Base-by-base conservation (phyloP, 2,888 invertebrate species). In the Neelides folsomi region DNA sequence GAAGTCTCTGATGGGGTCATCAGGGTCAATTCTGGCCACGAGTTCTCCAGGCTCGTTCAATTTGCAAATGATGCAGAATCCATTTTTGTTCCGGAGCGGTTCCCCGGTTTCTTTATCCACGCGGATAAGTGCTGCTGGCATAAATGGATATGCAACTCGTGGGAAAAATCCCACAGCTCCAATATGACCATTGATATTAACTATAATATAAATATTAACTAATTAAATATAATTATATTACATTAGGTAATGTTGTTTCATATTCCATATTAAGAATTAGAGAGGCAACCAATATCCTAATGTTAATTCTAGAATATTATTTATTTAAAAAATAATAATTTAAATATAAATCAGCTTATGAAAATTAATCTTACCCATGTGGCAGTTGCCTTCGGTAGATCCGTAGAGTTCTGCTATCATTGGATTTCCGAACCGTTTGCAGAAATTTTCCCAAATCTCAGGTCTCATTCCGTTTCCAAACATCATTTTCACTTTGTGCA, bases 331-430 rank as follows among this genome's bases (percentile, higher is more conserved):
- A n/a, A n/a, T n/a, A n/a, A n/a, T n/a, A n/a, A n/a, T n/a, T n/a
- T n/a, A n/a, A n/a, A n/a, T n/a, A n/a, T n/a, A n/a, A n/a, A n/a
- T n/a, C n/a, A n/a, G n/a, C n/a, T n/a, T n/a, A n/a, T n/a, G n/a
- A n/a, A n/a, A n/a, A n/a, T n/a, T n/a, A n/a, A n/a, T n/a, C n/a
- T n/a, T 72, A 83, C 84, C 80, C 54, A 97, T 88, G 68, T 92
- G 95, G 20, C 94, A 92, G 68, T 97, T 97, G 62, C 95, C 94
- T 73, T 95, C 95, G 0, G 94, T 95, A 4, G 93, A 90, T 1
- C 94, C 95, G 68, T 95, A 95, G 71, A 95, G 89, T 71, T 95
- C 95, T 1, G 83, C 82, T 3, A 16, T 42, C 16, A 37, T 74
- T 35, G 79, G 73, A 51, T 95, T 86, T 49, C 81, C 80, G 67